phyloP scores from a whole-genome alignment of 2,888 invertebrate species.

The Andrena bucephala region DNA sequence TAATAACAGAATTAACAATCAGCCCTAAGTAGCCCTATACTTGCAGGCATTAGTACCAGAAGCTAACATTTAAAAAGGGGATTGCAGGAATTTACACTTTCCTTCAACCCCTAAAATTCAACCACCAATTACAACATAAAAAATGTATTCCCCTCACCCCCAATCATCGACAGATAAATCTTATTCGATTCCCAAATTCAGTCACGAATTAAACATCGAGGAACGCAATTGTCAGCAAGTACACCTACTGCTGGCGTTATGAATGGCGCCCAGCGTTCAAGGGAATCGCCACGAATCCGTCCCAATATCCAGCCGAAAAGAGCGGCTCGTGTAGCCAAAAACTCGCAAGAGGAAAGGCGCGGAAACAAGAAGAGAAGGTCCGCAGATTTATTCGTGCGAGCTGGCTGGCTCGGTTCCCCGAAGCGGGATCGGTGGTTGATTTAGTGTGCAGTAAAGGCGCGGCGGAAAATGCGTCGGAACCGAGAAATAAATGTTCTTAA shows the following conservation, averaged over 20 bases:
- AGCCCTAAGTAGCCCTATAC: no score
- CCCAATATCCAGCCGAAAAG: neutral
- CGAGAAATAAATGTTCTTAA: conserved; percentile 67
- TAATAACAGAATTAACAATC: no score
- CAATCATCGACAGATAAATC: no score
- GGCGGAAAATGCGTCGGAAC: conserved; percentile 52
- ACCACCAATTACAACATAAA: no score
- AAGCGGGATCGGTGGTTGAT: conserved; percentile 45
- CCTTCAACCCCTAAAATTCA: no score
- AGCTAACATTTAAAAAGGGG: no score
- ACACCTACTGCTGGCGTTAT: neutral
- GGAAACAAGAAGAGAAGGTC: conserved; percentile 11
- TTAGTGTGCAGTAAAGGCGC: conserved; percentile 48
- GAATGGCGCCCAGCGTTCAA: neutral
- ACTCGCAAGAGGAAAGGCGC: no score
- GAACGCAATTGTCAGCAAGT: neutral
- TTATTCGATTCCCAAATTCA: no score
- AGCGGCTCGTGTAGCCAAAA: neutral
- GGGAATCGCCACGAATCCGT: neutral
- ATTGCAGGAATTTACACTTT: no score
- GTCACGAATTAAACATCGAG: no score
- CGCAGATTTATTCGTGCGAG: conserved; percentile 32
- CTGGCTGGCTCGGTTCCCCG: conserved; percentile 32
- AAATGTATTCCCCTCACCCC: no score
- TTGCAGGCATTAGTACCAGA: no score